These are phyloP conservation scores for Struthio camelus DNA, from an alignment of 2,113 vertebrate species.

Conservation along the genomic window DNA sequence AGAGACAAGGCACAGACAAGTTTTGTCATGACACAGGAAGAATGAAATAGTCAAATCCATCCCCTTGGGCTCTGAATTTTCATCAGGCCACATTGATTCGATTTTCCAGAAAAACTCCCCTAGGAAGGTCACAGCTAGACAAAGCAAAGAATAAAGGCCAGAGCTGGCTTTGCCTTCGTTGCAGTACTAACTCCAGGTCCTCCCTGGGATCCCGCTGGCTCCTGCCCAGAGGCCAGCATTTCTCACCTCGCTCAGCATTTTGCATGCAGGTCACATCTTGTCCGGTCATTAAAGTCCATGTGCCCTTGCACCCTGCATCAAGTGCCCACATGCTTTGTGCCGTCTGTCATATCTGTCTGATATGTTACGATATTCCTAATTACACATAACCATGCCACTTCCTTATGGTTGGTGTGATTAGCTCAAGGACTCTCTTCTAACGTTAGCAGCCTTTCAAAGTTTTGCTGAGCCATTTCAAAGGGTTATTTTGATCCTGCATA, in stretches of 20 bases:
- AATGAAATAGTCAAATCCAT: not conserved
- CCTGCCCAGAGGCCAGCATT: not conserved
- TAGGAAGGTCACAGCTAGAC: not conserved
- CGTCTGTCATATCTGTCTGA: fast-evolving
- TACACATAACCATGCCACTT: not conserved
- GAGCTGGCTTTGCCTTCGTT: not conserved
- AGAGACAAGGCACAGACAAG: not conserved
- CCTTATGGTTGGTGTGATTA: not conserved
- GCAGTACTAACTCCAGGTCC: fast-evolving
- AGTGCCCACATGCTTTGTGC: not conserved
- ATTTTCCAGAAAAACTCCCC: not conserved
- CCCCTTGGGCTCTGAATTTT: not conserved
- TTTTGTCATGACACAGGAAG: not conserved
- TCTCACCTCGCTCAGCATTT: fast-evolving
- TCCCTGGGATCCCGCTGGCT: not conserved
- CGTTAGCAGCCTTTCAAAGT: not conserved
- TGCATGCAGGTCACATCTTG: fast-evolving
- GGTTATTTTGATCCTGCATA: not conserved
- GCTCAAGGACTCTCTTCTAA: not conserved
- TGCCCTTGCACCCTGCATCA: not conserved
- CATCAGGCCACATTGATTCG: not conserved
- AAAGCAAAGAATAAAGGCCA: not conserved
- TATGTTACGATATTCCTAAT: not conserved
- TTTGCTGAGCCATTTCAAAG: not conserved
- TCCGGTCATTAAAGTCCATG: not conserved